phyloP scores from a whole-genome alignment of 2,888 invertebrate genomes.

The Netelia inedita region DNA sequence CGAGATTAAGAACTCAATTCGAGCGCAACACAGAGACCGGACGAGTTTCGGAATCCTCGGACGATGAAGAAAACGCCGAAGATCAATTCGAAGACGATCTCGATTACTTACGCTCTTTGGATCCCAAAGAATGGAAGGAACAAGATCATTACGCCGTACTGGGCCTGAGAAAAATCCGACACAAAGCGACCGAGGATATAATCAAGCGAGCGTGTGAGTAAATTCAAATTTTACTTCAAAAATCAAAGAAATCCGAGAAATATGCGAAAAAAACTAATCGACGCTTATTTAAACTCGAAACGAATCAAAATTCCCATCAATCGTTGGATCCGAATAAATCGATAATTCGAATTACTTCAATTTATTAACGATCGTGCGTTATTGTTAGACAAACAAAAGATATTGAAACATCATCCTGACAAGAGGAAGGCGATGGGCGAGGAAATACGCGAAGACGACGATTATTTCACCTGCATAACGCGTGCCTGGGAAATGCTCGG shows the following conservation, averaged over 20 bases:
- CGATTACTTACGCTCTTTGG: constrained; percentile 93
- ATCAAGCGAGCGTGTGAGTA: constrained; percentile 96
- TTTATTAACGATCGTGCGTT: neutral
- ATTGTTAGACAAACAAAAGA: constrained; percentile 90
- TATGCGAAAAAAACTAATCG: too few relatives aligned
- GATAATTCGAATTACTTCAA: constrained; percentile 7
- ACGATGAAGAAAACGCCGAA: constrained; percentile 83
- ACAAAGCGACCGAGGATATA: constrained; percentile 95
- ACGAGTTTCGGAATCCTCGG: constrained; percentile 76
- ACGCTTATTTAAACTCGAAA: too few relatives aligned
- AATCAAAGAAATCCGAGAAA: too few relatives aligned
- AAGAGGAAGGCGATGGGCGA: constrained; percentile 97
- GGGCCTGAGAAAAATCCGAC: constrained; percentile 93
- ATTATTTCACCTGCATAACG: constrained; percentile 99
- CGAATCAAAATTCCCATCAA: too few relatives aligned
- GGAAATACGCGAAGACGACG: constrained; percentile 95
- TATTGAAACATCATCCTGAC: constrained; percentile 98
- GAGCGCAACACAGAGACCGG: constrained; percentile 75
- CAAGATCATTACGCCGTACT: constrained; percentile 99
- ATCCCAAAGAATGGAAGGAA: constrained; percentile 98
- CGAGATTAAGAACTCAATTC: constrained; percentile 80
- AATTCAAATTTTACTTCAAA: neutral
- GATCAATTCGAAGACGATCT: constrained; percentile 91
- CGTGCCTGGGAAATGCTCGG: constrained; percentile 98
- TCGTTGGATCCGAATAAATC: neutral